phyloP scores from a whole-genome alignment of 2,113 vertebrate species.

The Parus major region DNA sequence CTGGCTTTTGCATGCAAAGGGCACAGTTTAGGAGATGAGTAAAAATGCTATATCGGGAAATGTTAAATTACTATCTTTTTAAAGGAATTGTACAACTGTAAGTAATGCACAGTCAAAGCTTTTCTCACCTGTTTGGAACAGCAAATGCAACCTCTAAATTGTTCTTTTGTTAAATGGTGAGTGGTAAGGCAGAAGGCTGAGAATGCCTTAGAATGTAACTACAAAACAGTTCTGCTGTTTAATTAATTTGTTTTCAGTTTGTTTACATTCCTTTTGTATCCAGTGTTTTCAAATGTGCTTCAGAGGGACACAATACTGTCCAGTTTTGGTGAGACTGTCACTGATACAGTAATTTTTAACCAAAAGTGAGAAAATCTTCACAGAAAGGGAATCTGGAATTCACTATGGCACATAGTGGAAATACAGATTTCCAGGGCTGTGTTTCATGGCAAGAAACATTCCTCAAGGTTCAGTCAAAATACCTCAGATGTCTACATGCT shows the following conservation, averaged over 20 bases:
- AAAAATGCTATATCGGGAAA: neutral
- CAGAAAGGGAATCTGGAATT: neutral
- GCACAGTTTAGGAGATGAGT: neutral
- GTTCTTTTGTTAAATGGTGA: neutral
- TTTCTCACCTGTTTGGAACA: neutral
- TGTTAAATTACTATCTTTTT: neutral
- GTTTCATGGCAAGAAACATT: neutral
- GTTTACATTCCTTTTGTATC: slow-evolving; percentile 1
- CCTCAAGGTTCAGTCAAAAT: slow-evolving; percentile 14
- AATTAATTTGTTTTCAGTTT: slow-evolving; percentile 25
- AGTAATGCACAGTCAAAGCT: neutral
- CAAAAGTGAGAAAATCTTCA: neutral
- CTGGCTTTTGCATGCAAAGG: neutral
- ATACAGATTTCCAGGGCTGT: neutral
- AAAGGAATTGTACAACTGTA: neutral
- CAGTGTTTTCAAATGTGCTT: neutral
- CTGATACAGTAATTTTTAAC: neutral
- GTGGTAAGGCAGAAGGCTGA: neutral
- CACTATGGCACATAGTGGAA: neutral
- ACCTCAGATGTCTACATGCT: neutral
- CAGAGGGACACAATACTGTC: neutral
- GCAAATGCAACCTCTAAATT: neutral
- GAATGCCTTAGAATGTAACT: neutral
- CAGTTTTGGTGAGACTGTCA: neutral
- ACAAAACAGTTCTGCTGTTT: neutral